Conservation (phyloP, 1,140 invertebrate genomes). For the Melitaea cinxia region DNA sequence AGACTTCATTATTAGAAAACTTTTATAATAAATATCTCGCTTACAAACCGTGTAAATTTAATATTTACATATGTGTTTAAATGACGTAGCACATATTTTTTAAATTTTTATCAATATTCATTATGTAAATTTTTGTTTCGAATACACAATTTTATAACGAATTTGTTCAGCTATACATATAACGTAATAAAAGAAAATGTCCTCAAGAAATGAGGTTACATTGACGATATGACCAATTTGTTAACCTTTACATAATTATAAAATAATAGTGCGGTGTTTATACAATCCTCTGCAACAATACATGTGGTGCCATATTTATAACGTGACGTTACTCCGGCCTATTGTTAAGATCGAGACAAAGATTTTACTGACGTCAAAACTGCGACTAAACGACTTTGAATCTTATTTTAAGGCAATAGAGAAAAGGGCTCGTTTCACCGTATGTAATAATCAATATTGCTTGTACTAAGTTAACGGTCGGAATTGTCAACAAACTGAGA, state of each 20-base stretch:
- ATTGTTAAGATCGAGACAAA: conserved; percentile 16
- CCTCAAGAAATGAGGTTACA: conserved; percentile 24
- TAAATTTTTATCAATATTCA: no score
- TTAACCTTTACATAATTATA: conserved; percentile 31
- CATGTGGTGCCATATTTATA: conserved; percentile 23
- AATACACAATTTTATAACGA: no score
- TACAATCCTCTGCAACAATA: conserved; percentile 19
- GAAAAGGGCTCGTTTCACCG: neutral
- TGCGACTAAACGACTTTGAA: neutral
- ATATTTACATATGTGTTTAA: no score
- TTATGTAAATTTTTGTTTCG: no score
- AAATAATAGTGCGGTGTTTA: conserved; percentile 4
- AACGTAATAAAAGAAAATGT: conserved; percentile 26
- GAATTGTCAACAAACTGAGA: conserved; percentile 24
- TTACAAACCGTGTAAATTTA: no score
- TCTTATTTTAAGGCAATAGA: neutral
- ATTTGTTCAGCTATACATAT: conserved; percentile 24
- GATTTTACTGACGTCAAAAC: neutral
- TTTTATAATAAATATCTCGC: no score
- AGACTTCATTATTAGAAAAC: no score
- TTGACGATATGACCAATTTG: conserved; percentile 23
- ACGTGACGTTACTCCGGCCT: conserved; percentile 14
- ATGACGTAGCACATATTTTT: no score
- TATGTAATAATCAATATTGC: neutral
- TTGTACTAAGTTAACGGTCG: conserved; percentile 13